Evolutionary conservation across 2,888 invertebrate genomes (phyloP).

Genomic region (Odiellus spinosus): DNA sequence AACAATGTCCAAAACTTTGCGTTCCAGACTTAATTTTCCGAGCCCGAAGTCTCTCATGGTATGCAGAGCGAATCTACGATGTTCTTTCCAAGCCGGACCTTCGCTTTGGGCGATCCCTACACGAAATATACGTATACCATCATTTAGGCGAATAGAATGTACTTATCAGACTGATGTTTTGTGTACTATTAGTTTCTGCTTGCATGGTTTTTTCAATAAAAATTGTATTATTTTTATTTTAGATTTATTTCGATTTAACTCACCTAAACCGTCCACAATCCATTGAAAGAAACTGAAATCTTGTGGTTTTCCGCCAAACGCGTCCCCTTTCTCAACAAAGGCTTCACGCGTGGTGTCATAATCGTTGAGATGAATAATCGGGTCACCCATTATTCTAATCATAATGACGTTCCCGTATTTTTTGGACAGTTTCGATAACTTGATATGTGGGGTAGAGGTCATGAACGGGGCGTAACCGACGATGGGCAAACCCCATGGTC

Average conservation of each 20-base stretch:
- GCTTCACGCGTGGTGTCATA: background rate
- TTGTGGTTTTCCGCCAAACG: constrained; percentile 1
- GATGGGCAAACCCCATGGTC: background rate
- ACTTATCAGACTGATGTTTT: too few relatives aligned
- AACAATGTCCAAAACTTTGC: constrained; percentile 5
- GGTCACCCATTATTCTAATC: background rate
- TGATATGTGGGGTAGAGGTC: background rate
- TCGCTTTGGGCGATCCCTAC: constrained; percentile 52
- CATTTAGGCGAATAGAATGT: too few relatives aligned
- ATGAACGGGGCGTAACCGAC: background rate
- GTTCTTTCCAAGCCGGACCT: constrained; percentile 46
- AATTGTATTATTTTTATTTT: too few relatives aligned
- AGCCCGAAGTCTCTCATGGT: constrained; percentile 40
- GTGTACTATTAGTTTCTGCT: too few relatives aligned
- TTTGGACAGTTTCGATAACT: background rate
- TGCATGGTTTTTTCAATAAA: too few relatives aligned
- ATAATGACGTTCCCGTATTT: background rate
- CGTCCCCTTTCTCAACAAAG: background rate
- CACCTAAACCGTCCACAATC: background rate
- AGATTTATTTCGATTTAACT: too few relatives aligned
- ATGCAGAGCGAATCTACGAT: constrained; percentile 47
- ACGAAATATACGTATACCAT: too few relatives aligned
- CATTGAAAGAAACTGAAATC: background rate
- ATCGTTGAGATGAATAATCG: background rate
- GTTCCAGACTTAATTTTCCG: constrained; percentile 11